A percentile compares a stretch with the other conserved stretches of the same genome.
Evolutionary conservation across 2,113 vertebrate species (phyloP).

Genomic region (Synodontis membranacea): DNA sequence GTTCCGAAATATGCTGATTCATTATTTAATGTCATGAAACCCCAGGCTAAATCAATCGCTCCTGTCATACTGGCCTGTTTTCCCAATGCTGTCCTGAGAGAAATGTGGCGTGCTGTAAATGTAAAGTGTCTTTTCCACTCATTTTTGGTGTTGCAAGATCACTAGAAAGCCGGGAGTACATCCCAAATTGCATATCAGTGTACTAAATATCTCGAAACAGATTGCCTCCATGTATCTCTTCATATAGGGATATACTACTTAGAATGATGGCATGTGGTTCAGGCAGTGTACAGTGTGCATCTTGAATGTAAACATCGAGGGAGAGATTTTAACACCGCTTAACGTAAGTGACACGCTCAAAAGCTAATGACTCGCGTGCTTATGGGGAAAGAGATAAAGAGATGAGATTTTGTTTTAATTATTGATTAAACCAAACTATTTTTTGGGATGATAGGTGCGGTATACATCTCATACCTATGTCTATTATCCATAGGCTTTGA

Average conservation of each 20-base stretch:
- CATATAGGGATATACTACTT: background rate
- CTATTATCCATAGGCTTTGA: background rate
- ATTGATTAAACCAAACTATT: background rate
- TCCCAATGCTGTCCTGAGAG: background rate
- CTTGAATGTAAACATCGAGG: background rate
- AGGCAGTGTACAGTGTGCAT: background rate
- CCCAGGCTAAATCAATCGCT: constrained; percentile 13
- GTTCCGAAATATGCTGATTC: constrained; percentile 10
- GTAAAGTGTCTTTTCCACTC: background rate
- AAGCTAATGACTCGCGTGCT: background rate
- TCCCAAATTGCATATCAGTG: background rate
- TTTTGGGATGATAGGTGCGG: background rate
- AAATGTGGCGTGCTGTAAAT: constrained; percentile 1
- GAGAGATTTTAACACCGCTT: background rate
- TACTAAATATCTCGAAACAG: background rate
- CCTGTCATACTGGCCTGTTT: constrained; percentile 10
- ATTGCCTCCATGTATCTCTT: background rate
- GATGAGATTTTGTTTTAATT: background rate
- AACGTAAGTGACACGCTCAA: background rate
- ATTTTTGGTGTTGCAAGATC: background rate
- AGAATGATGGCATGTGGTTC: background rate
- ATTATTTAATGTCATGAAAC: constrained; percentile 25
- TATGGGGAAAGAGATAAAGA: background rate
- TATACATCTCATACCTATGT: background rate
- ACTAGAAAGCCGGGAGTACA: background rate